Evolutionary conservation across 2,888 invertebrate genomes (phyloP).

Genomic region (Chloroclystis v-ata): DNA sequence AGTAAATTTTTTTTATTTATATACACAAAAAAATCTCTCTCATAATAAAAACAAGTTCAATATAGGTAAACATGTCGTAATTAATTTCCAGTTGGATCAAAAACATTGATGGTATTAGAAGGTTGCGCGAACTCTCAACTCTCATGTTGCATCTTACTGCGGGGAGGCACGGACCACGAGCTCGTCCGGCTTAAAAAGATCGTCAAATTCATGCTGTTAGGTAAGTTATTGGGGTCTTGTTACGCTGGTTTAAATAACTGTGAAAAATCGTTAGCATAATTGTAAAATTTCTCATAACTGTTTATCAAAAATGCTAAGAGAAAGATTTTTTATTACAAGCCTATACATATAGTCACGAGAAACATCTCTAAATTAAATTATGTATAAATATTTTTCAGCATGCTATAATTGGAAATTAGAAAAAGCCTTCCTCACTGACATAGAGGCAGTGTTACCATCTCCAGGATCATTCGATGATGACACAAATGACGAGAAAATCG

Average conservation of each 20-base stretch:
- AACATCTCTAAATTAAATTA: too few relatives aligned
- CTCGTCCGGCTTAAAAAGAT: conserved; percentile 90
- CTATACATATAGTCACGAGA: too few relatives aligned
- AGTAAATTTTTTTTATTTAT: too few relatives aligned
- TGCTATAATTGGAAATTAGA: conserved; percentile 96
- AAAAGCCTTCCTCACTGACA: conserved; percentile 93
- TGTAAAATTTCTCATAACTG: too few relatives aligned
- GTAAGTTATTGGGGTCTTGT: background rate
- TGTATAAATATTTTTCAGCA: too few relatives aligned
- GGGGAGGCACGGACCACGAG: conserved; percentile 86
- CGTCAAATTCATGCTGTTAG: conserved; percentile 86
- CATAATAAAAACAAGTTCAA: too few relatives aligned
- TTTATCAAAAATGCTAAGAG: too few relatives aligned
- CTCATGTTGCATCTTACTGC: conserved; percentile 91
- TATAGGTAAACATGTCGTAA: too few relatives aligned
- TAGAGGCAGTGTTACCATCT: conserved; percentile 77
- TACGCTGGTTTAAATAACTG: too few relatives aligned
- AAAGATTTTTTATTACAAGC: too few relatives aligned
- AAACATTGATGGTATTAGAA: conserved; percentile 96
- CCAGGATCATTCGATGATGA: conserved; percentile 63
- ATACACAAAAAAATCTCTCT: too few relatives aligned
- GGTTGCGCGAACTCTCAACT: conserved; percentile 90
- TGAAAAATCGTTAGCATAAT: too few relatives aligned
- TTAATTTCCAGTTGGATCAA: conserved; percentile 78
- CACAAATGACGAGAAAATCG: conserved; percentile 27